Base-by-base conservation (phyloP, 1,140 invertebrate species). In the Formica exsecta region DNA sequence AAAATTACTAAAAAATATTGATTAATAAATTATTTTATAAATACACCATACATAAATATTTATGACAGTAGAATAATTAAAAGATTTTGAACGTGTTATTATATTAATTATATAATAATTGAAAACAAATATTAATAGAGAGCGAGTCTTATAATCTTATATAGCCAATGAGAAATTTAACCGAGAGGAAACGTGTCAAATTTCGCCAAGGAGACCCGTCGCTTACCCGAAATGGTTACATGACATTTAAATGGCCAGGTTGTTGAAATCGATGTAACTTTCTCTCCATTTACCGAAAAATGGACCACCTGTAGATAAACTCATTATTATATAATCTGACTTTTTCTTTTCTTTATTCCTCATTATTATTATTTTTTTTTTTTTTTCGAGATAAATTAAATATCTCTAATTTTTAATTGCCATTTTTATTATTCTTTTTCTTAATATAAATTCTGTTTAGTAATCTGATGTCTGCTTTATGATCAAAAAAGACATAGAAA, bases 231-330 rank as follows among this genome's bases (percentile, higher is more conserved):
- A 70, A 85, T 70, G 87, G 9, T 32, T 8, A 36, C n/a, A 22
- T 29, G 44, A 70, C 19, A 22, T 71, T 85, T 25, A 74, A 79
- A 13, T 71, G 87, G 68, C 61, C 71, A 38, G 32, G 68, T 70
- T 86, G 84, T 81, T 75, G 70, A 89, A 89, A 89, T 80, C 68
- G 41, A 51, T 51, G 64, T 57, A 29, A 81, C 87, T 89, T 89
- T 89, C 84, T 73, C 84, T 62, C 57, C 3, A 9, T 41, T 54
- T 38, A 57, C 25, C 3, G 62, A 76, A 90, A 61, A 8, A 57
- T 66, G 84, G 70, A 44, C 54, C 73, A 44, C 65, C 57, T 48
- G 68, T 16, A n/a, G n/a, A n/a, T n/a, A 38, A 22, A 74, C n/a
- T 51, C 57, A 44, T 74, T 74, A 68, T 84, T 64, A 54, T 48